Evolutionary conservation across 2,113 vertebrate species (phyloP).

Genomic region (Spea bombifrons): DNA sequence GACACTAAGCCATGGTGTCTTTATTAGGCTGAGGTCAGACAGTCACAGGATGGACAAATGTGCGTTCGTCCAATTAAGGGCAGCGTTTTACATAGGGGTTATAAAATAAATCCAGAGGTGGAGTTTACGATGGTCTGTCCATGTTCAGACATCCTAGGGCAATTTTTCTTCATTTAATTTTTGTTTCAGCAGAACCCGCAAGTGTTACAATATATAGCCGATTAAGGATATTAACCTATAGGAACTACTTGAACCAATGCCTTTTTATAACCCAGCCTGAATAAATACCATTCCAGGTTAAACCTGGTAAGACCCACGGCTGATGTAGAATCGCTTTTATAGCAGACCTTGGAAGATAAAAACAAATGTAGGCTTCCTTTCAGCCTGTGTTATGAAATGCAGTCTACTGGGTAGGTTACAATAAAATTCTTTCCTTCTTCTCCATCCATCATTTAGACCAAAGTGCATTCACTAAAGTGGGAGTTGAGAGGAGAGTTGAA

Average conservation of each 20-base stretch:
- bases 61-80: neutral
- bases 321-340: no score
- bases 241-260: neutral
- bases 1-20: neutral
- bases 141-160: neutral
- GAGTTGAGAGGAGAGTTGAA: no score
- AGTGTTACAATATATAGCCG: neutral
- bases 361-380: no score
- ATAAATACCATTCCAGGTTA: no score
- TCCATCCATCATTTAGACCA: no score
- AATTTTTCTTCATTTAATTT: neutral
- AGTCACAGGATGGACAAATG: conserved; percentile 11
- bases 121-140: neutral
- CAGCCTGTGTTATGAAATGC: no score
- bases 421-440: no score
- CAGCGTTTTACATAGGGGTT: neutral
- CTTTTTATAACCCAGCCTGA: neutral
- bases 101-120: neutral
- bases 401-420: no score
- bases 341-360: no score
- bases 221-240: neutral
- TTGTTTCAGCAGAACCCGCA: neutral
- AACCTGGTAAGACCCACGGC: no score
- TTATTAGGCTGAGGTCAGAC: conserved; percentile 2
- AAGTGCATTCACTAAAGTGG: no score